Conservation (phyloP, 2,888 invertebrate genomes). For the Cosmorhoe ocellata region DNA sequence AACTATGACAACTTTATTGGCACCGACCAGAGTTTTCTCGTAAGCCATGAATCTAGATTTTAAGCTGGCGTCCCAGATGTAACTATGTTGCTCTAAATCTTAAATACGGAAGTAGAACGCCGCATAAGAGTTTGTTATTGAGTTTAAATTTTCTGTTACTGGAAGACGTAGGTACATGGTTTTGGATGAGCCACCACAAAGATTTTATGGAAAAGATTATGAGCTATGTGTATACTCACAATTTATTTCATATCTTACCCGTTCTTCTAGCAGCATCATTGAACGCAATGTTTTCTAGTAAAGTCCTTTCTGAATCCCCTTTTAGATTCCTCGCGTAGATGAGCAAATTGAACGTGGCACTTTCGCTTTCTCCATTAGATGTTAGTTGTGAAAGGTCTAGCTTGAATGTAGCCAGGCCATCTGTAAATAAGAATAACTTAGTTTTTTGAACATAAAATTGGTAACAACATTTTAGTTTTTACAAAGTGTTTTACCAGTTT, state of each 20-base stretch:
- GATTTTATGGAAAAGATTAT: background rate
- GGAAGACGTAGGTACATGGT: background rate
- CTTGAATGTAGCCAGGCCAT: conserved; percentile 70
- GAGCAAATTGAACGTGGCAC: conserved; percentile 87
- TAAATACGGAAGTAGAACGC: conserved; percentile 5
- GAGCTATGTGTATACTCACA: background rate
- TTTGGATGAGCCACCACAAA: background rate
- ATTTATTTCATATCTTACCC: conserved; percentile 76
- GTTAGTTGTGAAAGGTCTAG: conserved; percentile 85
- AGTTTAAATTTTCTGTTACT: background rate
- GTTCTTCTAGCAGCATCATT: conserved; percentile 93
- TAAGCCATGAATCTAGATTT: conserved; percentile 33
- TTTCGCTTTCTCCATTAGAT: conserved; percentile 65
- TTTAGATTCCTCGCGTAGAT: conserved; percentile 93
- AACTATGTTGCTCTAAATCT: conserved; percentile 14
- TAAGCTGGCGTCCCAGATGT: conserved; percentile 20
- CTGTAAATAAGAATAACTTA: conserved; percentile 41
- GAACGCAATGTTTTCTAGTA: conserved; percentile 92
- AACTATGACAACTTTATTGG: conserved; percentile 36
- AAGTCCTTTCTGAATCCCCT: conserved; percentile 90
- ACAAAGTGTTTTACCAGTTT: conserved; percentile 52
- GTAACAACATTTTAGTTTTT: no score
- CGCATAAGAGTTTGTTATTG: background rate
- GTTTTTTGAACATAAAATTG: background rate
- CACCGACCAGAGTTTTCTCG: conserved; percentile 30